Evolutionary conservation across 2,113 vertebrate genomes (phyloP).

Genomic region (Glaucomys volans): DNA sequence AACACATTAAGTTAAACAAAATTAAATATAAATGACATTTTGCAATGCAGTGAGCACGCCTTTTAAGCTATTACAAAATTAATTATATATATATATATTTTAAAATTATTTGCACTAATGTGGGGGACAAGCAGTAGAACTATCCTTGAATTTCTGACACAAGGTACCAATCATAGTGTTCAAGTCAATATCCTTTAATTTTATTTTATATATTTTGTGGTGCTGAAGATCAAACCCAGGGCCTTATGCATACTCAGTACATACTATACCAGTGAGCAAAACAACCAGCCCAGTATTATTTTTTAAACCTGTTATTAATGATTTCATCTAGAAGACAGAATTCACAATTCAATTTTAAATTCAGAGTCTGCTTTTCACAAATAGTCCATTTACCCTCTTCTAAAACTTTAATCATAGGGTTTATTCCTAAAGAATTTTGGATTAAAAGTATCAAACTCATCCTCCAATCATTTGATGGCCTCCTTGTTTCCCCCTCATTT

Average conservation of each 20-base stretch:
- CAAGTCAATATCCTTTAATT: background rate
- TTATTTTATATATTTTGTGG: no score
- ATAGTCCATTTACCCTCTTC: slow-evolving; percentile 45
- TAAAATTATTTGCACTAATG: background rate
- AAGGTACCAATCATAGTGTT: background rate
- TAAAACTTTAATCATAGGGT: slow-evolving; percentile 74
- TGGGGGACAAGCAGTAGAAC: background rate
- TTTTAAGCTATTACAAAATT: background rate
- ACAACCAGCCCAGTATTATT: background rate
- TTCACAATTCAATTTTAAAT: slow-evolving; percentile 51
- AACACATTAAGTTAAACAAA: no score
- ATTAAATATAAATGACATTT: background rate
- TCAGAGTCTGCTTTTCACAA: slow-evolving; percentile 46
- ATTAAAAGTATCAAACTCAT: slow-evolving; percentile 71
- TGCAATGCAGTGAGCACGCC: background rate
- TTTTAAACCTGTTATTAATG: background rate
- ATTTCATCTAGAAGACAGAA: background rate
- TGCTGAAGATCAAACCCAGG: background rate
- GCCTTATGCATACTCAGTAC: background rate
- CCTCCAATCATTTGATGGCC: slow-evolving; percentile 50
- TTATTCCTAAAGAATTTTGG: slow-evolving; percentile 70
- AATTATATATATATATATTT: background rate
- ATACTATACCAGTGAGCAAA: background rate
- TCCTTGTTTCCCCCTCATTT: slow-evolving; percentile 58
- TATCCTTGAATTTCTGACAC: background rate